Base-by-base conservation (phyloP, 2,888 invertebrate genomes). In the Anodontia alba region DNA sequence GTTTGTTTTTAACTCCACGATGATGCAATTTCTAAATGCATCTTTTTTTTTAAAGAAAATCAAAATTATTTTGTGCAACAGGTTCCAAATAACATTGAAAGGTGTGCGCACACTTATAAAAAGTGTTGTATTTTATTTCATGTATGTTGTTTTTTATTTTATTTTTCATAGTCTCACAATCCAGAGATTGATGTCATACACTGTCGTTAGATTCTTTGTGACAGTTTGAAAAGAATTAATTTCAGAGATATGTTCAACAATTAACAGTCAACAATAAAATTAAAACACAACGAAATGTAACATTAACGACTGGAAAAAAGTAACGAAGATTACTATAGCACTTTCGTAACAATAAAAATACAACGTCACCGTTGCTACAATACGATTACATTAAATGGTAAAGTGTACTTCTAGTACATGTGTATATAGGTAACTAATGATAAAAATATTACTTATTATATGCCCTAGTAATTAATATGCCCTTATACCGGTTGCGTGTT, bases 401-500 rank as follows among this genome's bases (percentile, higher is more conserved):
- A 31, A 17, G 62, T 62, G 62, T 62, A 62, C 62, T 33, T 62
- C 62, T 7, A 62, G 62, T 62, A 62, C 62, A 62, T 12, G 62
- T 57, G 57, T 57, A 57, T n/a, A 26, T 54, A 26, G n/a, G n/a
- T 54, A 26, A 23, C 54, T 62, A 20, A 54, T 54, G 38, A 38
- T 38, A 38, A 38, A n/a, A n/a, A n/a, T n/a, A n/a, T n/a, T n/a
- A n/a, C n/a, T n/a, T n/a, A n/a, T 10, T 54, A 62, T 31, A 62
- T 62, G 62, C 62, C 62, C 62, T 62, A 62, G 33, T 54, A 5
- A 23, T 31, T 29, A 23, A 57, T 26, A 57, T 57, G 57, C 12
- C 23, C 57, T 23, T 62, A 33, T 62, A 62, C 62, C 62, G 62
- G 62, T 62, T 62, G 62, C 62, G 62, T 62, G 62, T 62, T 62